Base-by-base conservation (phyloP, 2,797 vertebrate species). In the Moxostoma hubbsi region DNA sequence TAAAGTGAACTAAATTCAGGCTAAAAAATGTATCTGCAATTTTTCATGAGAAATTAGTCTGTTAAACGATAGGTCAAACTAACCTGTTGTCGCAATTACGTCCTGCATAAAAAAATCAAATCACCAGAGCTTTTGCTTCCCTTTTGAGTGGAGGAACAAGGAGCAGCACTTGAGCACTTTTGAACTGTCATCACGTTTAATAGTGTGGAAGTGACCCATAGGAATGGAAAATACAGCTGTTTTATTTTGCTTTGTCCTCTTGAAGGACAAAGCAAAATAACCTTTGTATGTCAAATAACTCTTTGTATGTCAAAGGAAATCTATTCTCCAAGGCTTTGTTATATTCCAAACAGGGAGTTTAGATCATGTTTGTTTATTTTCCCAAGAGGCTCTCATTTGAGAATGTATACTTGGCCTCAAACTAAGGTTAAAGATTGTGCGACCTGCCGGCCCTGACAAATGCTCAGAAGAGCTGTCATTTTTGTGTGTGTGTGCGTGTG, bases 121-220 rank as follows among this genome's bases (percentile, higher is more conserved):
- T 51, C 58, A 70, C 24, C 6, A 0, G 43, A 53, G 45, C 18
- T 66, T 66, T 15, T 59, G 46, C 59, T 80, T 73, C 10, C 10
- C 64, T 73, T 0, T 4, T 45, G 55, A 75, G 13, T 36, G 18
- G 15, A 57, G n/a, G 7, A 24, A 57, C n/a, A 55, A 13, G 57
- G 73, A 24, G 57, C 64, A 74, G 58, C 36, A 57, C 66, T 70
- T 58, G 7, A 64, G 18, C 9, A 62, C n/a, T 7, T 12, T 15
- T 53, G 49, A 49, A 53, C 53, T 66, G 53, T 58, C 55, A 53
- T 15, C 6, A 4, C 16, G 46, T 64, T 80, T 77, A 73, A 47
- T 74, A 53, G 55, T 16, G 54, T 80, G 85, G 84, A 91, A 83
- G 67, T 77, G 75, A 82, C 82, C 64, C 66, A 49, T 65, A 53